phyloP scores from a whole-genome alignment of 1,140 invertebrate species.

The Potamilus streckersoni region DNA sequence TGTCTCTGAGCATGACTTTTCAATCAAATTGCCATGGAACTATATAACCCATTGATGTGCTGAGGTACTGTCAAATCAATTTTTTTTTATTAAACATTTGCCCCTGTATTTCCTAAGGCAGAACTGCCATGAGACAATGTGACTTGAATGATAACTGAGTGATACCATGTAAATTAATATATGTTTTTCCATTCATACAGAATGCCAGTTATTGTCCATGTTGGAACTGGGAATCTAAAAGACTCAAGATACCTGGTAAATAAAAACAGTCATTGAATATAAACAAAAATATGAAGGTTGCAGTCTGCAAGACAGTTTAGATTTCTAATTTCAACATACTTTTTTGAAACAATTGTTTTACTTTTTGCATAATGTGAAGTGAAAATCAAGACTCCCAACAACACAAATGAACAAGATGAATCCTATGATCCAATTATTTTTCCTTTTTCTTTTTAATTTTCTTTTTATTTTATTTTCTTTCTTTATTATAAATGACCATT shows the following conservation, averaged over 20 bases:
- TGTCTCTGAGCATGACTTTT: no score
- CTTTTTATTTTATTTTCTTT: no score
- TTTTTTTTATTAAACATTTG: neutral
- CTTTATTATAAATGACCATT: no score
- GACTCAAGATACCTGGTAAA: conserved; percentile 80
- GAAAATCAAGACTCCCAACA: no score
- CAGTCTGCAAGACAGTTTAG: no score
- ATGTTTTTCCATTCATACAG: conserved; percentile 28
- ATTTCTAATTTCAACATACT: no score
- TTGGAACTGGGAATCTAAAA: conserved; percentile 79
- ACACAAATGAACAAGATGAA: no score
- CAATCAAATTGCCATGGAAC: neutral
- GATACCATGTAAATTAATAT: neutral
- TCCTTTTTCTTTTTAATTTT: no score
- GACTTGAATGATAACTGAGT: neutral
- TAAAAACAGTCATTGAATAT: neutral
- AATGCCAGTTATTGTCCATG: conserved; percentile 78
- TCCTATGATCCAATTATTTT: no score
- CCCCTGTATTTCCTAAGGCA: neutral
- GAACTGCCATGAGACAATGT: neutral
- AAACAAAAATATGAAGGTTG: no score
- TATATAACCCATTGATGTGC: neutral
- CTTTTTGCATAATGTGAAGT: no score
- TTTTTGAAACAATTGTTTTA: no score
- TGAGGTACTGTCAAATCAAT: neutral